Percentiles rank a stretch among this genome's conserved stretches.
These are phyloP conservation scores for Lasioglossum calceatum DNA, from an alignment of 2,888 invertebrate species.

Conservation along the genomic window DNA sequence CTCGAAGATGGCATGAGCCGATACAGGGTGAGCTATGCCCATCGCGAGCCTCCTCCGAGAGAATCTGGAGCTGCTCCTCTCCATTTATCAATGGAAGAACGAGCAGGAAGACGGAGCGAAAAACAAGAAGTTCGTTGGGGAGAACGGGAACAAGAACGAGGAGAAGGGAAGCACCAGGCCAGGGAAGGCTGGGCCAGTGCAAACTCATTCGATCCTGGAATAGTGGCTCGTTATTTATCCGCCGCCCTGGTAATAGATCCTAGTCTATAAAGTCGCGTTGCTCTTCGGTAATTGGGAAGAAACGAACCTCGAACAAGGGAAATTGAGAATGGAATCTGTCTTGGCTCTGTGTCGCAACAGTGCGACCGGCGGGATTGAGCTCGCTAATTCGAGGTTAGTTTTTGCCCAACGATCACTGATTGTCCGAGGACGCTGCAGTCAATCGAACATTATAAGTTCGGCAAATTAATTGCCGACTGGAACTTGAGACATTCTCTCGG, in stretches of 20 bases:
- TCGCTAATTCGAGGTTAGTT: conserved; percentile 21
- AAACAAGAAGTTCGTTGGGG: conserved; percentile 19
- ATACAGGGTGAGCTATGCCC: conserved; percentile 76
- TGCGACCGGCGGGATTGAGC: conserved; percentile 18
- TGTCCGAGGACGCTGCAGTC: not conserved
- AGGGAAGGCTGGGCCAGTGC: conserved; percentile 47
- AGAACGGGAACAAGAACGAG: conserved; percentile 24
- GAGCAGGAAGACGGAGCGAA: conserved; percentile 47
- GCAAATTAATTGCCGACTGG: not conserved
- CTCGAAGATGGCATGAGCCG: conserved; percentile 74
- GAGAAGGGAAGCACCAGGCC: not conserved
- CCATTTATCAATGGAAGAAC: conserved; percentile 78
- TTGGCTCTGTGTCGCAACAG: conserved; percentile 48
- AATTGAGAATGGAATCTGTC: conserved; percentile 60
- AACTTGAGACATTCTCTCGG: not conserved
- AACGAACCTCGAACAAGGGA: conserved; percentile 68
- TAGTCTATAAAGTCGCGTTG: conserved; percentile 74
- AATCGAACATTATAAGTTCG: not conserved
- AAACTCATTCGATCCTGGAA: conserved; percentile 77
- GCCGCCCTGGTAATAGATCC: conserved; percentile 76
- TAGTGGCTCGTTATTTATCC: conserved; percentile 79
- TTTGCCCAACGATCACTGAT: not conserved
- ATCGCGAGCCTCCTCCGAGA: conserved; percentile 67
- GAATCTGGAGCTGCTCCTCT: conserved; percentile 71
- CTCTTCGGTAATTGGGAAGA: conserved; percentile 77